A percentile compares a stretch with the other conserved stretches of the same genome.
Evolutionary conservation across 2,113 vertebrate genomes (phyloP).

Genomic region (Struthidea cinerea): DNA sequence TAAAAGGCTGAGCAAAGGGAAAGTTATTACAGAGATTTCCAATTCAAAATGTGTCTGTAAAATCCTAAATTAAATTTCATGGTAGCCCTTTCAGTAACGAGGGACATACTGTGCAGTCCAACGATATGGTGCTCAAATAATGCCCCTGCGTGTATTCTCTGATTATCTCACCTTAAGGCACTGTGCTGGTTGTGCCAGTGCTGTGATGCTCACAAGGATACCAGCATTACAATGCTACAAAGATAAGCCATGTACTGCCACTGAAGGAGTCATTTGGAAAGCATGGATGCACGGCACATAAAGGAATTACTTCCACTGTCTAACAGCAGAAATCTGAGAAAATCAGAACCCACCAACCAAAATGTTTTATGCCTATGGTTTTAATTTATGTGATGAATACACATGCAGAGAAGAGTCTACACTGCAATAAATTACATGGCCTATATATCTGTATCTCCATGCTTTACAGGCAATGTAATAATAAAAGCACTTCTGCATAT

Average conservation of each 20-base stretch:
- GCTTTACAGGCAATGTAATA: slow-evolving; percentile 18
- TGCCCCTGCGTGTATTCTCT: background rate
- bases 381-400: slow-evolving; percentile 11
- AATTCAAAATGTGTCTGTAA: slow-evolving; percentile 75
- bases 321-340: slow-evolving; percentile 7
- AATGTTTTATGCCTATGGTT: slow-evolving; percentile 6
- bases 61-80: slow-evolving; percentile 82
- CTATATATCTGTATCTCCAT: background rate
- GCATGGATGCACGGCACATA: background rate
- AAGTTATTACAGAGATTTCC: slow-evolving; percentile 79
- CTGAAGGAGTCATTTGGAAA: slow-evolving; percentile 8
- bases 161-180: slow-evolving; percentile 68
- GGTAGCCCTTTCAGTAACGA: slow-evolving; percentile 73
- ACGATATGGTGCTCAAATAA: slow-evolving; percentile 44
- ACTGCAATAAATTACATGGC: background rate
- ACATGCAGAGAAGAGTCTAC: background rate
- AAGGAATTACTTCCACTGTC: slow-evolving; percentile 12
- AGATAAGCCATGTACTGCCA: background rate
- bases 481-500: slow-evolving; percentile 41
- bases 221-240: background rate
- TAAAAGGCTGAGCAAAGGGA: slow-evolving; percentile 82
- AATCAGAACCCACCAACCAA: background rate
- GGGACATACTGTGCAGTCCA: slow-evolving; percentile 49
- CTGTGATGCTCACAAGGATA: background rate
- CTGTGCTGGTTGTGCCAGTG: slow-evolving; percentile 36